Percentiles rank a stretch among this genome's conserved stretches.
phyloP scores from a whole-genome alignment of 1,140 invertebrate genomes.

The Drosophila erecta region DNA sequence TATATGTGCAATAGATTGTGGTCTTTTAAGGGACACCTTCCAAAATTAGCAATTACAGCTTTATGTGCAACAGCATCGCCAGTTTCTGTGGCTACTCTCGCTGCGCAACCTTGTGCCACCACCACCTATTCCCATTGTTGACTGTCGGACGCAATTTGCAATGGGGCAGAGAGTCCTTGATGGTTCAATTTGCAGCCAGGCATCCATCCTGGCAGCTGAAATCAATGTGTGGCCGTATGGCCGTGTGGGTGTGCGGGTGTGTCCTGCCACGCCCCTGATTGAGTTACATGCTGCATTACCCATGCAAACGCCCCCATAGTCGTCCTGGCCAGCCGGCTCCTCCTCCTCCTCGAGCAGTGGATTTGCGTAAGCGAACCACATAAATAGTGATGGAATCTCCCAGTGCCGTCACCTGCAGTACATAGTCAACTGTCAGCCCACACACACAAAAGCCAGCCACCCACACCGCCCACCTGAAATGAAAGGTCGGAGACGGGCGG shows the following conservation, averaged over 20 bases:
- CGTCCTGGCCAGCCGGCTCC: neutral
- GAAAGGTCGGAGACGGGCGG: conserved; percentile 5
- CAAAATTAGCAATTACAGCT: neutral
- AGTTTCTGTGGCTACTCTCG: too few species aligned
- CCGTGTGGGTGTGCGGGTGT: neutral
- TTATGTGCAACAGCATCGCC: neutral
- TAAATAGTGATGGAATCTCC: conserved; percentile 49
- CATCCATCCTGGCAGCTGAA: neutral
- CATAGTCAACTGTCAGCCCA: neutral
- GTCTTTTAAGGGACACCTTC: neutral
- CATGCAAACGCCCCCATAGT: conserved; percentile 26
- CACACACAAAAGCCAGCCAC: neutral
- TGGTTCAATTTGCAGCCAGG: conserved; percentile 39
- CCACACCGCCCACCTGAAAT: neutral
- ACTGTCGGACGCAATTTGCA: conserved; percentile 49
- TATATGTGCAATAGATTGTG: neutral
- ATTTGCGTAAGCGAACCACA: conserved; percentile 49
- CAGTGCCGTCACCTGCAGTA: conserved; percentile 17
- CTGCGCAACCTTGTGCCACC: neutral
- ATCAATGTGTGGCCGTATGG: conserved; percentile 1
- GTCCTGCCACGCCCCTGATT: conserved; percentile 46
- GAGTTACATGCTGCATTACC: conserved; percentile 60
- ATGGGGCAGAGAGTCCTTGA: conserved; percentile 41
- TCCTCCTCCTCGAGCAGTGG: conserved; percentile 10
- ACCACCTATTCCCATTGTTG: conserved; percentile 24